phyloP scores from a whole-genome alignment of 2,113 vertebrate species.

The Chelonoidis abingdonii region DNA sequence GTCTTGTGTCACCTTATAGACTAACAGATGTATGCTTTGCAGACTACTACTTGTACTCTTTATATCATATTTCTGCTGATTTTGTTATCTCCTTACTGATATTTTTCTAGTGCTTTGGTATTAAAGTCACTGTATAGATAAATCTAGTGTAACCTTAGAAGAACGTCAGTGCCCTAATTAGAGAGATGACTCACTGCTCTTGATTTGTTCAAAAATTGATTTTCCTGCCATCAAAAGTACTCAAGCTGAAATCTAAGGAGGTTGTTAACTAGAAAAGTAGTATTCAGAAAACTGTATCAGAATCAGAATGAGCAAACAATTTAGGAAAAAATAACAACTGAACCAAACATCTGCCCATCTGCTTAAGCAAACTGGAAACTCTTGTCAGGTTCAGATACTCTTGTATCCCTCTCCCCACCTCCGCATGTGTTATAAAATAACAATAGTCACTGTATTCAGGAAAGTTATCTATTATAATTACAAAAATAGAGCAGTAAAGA shows the following conservation, averaged over 20 bases:
- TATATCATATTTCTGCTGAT: not conserved
- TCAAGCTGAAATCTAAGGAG: constrained; percentile 50
- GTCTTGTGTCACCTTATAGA: too few relatives aligned
- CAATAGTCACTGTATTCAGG: not conserved
- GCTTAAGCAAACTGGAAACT: constrained; percentile 9
- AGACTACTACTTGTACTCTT: not conserved
- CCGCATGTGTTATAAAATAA: not conserved
- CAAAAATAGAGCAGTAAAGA: not conserved
- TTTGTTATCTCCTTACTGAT: constrained; percentile 50
- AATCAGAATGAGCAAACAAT: constrained; percentile 27
- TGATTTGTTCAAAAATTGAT: constrained; percentile 27
- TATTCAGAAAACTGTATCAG: not conserved
- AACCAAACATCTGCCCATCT: constrained; percentile 10
- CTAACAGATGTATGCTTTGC: not conserved
- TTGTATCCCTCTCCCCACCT: not conserved
- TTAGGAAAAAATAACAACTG: not conserved
- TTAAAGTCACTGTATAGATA: constrained; percentile 36
- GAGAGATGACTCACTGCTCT: constrained; percentile 18
- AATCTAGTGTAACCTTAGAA: constrained; percentile 37
- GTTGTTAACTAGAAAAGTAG: constrained; percentile 25
- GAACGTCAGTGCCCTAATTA: constrained; percentile 54
- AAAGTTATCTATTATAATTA: not conserved
- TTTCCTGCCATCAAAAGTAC: constrained; percentile 16
- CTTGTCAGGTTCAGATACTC: not conserved
- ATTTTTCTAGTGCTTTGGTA: constrained; percentile 53